Base-by-base conservation (phyloP, 2,888 invertebrate genomes). In the Pammene aurita region DNA sequence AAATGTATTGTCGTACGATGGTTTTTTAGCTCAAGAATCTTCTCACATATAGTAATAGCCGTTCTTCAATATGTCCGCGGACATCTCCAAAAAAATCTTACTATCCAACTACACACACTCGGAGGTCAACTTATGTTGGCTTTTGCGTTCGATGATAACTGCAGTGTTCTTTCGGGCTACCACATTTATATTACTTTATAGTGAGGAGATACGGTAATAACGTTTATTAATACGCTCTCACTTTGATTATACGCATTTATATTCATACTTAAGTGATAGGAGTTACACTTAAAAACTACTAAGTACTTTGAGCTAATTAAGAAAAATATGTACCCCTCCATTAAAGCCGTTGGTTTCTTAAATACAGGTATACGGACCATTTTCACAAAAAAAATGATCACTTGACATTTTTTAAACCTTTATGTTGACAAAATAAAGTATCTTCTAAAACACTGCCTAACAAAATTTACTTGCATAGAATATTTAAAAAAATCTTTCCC, bases 151-250 rank as follows among this genome's bases (percentile, higher is more conserved):
- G 10, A 26, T 26, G 4, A 11, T n/a, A 18, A 18, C 18, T 26
- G 18, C 44, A 44, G 4, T 26, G 10, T 50, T 50, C 50, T 18
- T 52, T 52, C 26, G 5, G 13, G 50, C 10, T 44, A 44, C 44
- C 44, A 13, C 50, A 7, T 52, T 52, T 26, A 34, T 57, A 57
- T 63, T 50, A 34, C 57, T 68, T 63, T 44, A 63, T 62, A 62
- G 67, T 57, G 55, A 67, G 11, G 41, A 63, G 68, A 69, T 69
- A 69, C 26, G 58, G 50, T 26, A 66, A 54, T 60, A 64, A 64
- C 68, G 58, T 46, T 52, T 26, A 14, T 18, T 61, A 60, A 69
- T 65, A 56, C 35, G 41, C 52, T 68, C 26, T 26, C 50, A 57
- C 44, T 50, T 67, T 67, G 60, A 55, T n/a, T 56, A 50, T 57